Evolutionary conservation across 2,113 vertebrate genomes (phyloP), one percentile per base, ranked within the genome.

Genomic region (Dicentrarchus labrax): DNA sequence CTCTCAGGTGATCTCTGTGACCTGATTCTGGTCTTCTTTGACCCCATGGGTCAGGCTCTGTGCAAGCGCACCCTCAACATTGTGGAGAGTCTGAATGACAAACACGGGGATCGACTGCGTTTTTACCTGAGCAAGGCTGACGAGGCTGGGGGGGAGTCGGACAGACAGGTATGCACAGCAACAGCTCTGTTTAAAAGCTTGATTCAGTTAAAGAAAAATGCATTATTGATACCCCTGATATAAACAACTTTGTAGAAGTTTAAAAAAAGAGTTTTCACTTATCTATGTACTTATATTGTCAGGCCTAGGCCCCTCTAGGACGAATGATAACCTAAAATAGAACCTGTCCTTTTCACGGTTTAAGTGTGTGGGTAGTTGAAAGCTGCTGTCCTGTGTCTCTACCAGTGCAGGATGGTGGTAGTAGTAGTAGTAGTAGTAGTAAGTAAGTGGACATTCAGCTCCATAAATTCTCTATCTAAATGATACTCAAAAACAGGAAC

Each of bases 51-150:
- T 72, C 96, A 97, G 89, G 96, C 96, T 19, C 91, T 97, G 74
- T 97, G 96, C 73, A 96, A 97, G 74, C 95, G 96, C n/a, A 96
- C 96, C 0, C 95, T 97, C 74, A 96, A 96, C 91, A 96, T 97
- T 9, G 96, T 97, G 41, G 96, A 97, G 93, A 89, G 80, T 13
- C 91, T 97, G 62, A 97, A 96, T 45, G 95, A 96, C 38, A 92
- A 82, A 39, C 96, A 97, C 0, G 95, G 96, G 0, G 96, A 97
- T 45, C 95, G 95, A 4, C 93, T 97, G 13, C 94, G 45, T 22
- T 96, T 97, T 74, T 97, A 95, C 87, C 92, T 97, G 74, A 97
- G 95, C 91, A 97, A 97, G 79, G 96, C 96, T 0, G 96, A 97
- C 45, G 96, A 96, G 86, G 96, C 96, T 0, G 96, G 96, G 0